Conservation (phyloP, 2,113 vertebrate species). For the Entomyzon cyanotis region DNA sequence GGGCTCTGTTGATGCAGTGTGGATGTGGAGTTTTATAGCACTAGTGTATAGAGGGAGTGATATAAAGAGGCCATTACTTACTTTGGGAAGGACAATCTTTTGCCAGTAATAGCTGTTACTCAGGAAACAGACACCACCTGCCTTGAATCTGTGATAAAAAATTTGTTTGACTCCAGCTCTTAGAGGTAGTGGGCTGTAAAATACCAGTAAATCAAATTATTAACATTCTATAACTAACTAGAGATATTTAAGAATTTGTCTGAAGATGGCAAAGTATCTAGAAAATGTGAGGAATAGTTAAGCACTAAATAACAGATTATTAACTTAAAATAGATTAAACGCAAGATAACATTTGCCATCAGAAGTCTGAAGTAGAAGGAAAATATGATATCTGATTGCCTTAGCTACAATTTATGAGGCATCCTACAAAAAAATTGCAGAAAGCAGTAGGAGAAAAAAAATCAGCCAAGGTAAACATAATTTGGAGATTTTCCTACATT, state of each 20-base stretch:
- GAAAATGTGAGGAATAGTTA: background rate
- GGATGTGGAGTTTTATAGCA: conserved; percentile 35
- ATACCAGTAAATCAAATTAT: conserved; percentile 6
- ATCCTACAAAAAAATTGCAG: background rate
- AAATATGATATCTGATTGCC: background rate
- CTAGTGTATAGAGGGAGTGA: background rate
- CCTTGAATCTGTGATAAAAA: conserved; percentile 28
- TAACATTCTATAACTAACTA: background rate
- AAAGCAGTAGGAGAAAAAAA: background rate
- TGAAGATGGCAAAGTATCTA: background rate
- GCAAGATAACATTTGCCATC: background rate
- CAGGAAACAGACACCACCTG: conserved; percentile 37
- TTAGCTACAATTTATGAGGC: background rate
- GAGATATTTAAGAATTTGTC: background rate
- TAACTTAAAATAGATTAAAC: background rate
- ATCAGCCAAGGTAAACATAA: background rate
- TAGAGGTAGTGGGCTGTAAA: background rate
- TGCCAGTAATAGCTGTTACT: conserved; percentile 45
- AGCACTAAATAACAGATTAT: background rate
- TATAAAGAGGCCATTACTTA: conserved; percentile 50
- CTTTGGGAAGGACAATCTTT: conserved; percentile 48
- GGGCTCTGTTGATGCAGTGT: background rate
- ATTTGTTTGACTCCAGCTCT: background rate
- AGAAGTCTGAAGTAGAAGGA: background rate
- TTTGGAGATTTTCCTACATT: background rate